phyloP scores from a whole-genome alignment of 2,797 vertebrate species.

The Natrix natrix region DNA sequence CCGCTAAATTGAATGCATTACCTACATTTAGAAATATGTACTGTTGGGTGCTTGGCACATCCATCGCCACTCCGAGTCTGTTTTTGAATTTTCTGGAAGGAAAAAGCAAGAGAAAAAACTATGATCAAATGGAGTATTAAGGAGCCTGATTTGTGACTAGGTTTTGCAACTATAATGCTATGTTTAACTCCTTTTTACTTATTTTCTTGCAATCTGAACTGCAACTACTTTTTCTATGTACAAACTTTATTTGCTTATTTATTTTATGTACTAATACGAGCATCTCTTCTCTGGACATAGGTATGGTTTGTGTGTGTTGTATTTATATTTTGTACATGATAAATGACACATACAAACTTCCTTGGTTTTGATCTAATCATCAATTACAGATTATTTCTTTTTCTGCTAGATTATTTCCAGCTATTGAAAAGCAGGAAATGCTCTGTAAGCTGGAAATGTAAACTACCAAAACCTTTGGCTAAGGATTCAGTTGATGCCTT shows the following conservation, averaged over 20 bases:
- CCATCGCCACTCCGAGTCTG: neutral
- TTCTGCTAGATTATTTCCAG: conserved; percentile 19
- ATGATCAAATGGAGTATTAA: neutral
- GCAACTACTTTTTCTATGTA: neutral
- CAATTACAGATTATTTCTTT: conserved; percentile 16
- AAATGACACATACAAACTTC: neutral
- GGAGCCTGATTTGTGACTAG: neutral
- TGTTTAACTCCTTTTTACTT: neutral
- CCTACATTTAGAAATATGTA: too few relatives aligned
- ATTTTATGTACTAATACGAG: neutral
- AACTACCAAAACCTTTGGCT: conserved; percentile 11
- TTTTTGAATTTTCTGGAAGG: neutral
- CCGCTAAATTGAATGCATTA: neutral
- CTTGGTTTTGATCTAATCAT: neutral
- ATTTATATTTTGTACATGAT: neutral
- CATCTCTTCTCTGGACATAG: neutral
- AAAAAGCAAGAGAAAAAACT: neutral
- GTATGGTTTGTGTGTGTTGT: neutral
- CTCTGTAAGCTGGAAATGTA: conserved; percentile 13
- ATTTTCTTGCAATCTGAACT: neutral
- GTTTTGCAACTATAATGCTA: neutral
- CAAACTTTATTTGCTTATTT: neutral
- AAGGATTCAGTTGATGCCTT: conserved; percentile 4
- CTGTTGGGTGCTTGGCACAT: neutral
- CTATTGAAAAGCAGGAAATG: conserved; percentile 10